A percentile compares a stretch with the other conserved stretches of the same genome.
Evolutionary conservation across 2,797 vertebrate species (phyloP).

Genomic region (Gephyroberyx darwinii): DNA sequence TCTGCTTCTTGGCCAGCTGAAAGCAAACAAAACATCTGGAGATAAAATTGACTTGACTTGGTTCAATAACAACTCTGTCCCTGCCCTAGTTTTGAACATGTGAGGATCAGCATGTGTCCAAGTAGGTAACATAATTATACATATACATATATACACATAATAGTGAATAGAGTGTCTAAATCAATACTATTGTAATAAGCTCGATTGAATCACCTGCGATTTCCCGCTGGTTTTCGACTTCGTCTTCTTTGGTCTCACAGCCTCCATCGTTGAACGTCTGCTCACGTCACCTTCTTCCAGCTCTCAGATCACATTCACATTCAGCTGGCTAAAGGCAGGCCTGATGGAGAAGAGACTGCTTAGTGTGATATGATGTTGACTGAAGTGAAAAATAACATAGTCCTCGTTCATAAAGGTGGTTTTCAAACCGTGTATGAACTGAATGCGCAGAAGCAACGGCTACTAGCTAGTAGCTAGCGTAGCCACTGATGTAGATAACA

Average conservation of each 20-base stretch:
- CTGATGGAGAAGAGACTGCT: constrained; percentile 11
- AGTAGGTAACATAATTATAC: background rate
- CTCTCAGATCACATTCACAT: constrained; percentile 42
- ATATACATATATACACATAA: too few species aligned
- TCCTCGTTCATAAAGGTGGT: constrained; percentile 12
- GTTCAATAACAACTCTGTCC: background rate
- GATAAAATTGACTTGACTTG: background rate
- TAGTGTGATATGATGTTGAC: background rate
- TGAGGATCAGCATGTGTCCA: constrained; percentile 1
- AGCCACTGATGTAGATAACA: constrained; percentile 41
- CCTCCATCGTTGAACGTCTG: constrained; percentile 77
- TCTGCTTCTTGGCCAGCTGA: constrained; percentile 75
- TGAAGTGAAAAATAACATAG: constrained; percentile 2
- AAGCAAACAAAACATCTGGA: constrained; percentile 17
- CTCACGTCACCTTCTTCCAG: constrained; percentile 44
- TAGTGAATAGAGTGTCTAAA: background rate
- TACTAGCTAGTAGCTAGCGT: constrained; percentile 5
- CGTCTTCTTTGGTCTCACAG: constrained; percentile 82
- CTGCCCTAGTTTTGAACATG: background rate
- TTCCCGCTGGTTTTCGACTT: constrained; percentile 76
- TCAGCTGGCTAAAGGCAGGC: constrained; percentile 15
- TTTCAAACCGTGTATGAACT: background rate
- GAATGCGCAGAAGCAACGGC: constrained; percentile 13
- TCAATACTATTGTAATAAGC: background rate
- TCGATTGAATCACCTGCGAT: constrained; percentile 74